phyloP scores from a whole-genome alignment of 2,888 invertebrate genomes.

The Andrena hattorfiana region DNA sequence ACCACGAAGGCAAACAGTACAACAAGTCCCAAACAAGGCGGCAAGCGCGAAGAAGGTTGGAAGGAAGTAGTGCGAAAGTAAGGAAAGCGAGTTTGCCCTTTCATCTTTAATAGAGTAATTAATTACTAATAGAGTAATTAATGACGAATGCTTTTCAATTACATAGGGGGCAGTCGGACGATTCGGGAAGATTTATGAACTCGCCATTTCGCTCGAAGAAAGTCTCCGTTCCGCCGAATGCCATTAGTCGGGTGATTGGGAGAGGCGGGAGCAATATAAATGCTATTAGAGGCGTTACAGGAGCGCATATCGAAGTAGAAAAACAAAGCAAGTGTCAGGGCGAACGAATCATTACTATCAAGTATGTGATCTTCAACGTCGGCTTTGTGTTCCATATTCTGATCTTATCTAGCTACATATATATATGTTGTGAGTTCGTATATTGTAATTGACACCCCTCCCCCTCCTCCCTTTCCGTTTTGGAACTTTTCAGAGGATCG shows the following conservation, averaged over 20 bases:
- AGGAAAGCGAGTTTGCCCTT: constrained; percentile 64
- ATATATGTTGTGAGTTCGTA: no score
- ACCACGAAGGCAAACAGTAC: constrained; percentile 84
- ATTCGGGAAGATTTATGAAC: constrained; percentile 84
- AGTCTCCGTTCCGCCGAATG: constrained; percentile 96
- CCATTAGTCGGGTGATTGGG: constrained; percentile 98
- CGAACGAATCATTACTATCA: constrained; percentile 97
- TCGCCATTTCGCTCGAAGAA: constrained; percentile 92
- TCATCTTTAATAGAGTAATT: not conserved
- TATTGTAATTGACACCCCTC: no score
- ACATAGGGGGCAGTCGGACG: constrained; percentile 82
- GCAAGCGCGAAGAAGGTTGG: constrained; percentile 96
- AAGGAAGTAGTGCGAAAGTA: constrained; percentile 97
- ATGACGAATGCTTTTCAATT: constrained; percentile 8
- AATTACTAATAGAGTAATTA: not conserved
- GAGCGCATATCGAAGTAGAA: constrained; percentile 99
- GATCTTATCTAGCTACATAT: no score
- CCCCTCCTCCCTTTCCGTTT: not conserved
- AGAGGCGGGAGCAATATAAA: constrained; percentile 99
- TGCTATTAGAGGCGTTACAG: constrained; percentile 97
- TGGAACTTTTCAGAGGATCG: constrained; percentile 89
- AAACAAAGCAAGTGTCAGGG: constrained; percentile 98
- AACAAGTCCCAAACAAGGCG: constrained; percentile 89
- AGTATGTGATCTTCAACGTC: constrained; percentile 86
- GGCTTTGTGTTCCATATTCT: not conserved